Percentiles rank a stretch among this genome's conserved stretches.
Evolutionary conservation across 2,797 vertebrate species (phyloP).

Genomic region (Darevskia mixta): DNA sequence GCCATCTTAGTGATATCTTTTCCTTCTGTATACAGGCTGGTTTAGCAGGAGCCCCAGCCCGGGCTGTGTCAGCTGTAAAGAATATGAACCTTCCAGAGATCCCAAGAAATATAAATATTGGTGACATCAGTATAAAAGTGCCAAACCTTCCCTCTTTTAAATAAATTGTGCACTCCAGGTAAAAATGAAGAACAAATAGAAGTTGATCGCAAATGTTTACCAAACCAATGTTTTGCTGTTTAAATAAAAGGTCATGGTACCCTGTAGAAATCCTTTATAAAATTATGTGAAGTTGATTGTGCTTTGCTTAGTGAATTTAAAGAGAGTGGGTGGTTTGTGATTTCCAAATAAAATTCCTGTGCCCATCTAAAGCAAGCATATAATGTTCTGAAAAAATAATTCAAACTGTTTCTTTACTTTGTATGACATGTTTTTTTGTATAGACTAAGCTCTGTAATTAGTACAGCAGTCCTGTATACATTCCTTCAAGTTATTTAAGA

Average conservation of each 20-base stretch:
- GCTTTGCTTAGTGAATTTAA: conserved; percentile 80
- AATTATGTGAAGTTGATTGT: conserved; percentile 79
- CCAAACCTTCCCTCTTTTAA: conserved; percentile 99
- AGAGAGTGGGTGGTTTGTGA: conserved; percentile 76
- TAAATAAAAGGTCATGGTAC: conserved; percentile 88
- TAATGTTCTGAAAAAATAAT: conserved; percentile 82
- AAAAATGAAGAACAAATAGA: conserved; percentile 79
- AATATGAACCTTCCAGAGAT: conserved; percentile 99
- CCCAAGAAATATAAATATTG: conserved; percentile 99
- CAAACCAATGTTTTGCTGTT: conserved; percentile 84
- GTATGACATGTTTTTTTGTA: conserved; percentile 77
- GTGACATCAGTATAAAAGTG: conserved; percentile 99
- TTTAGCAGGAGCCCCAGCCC: conserved; percentile 97
- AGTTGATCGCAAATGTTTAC: conserved; percentile 91
- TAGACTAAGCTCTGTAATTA: conserved; percentile 65
- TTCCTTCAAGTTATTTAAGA: conserved; percentile 77
- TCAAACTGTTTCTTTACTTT: conserved; percentile 74
- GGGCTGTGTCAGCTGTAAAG: conserved; percentile 99
- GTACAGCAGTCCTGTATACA: conserved; percentile 67
- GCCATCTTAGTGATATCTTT: conserved; percentile 76
- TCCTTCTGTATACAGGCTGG: conserved; percentile 89
- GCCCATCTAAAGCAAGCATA: conserved; percentile 81
- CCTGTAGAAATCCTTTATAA: conserved; percentile 79
- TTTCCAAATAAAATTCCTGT: conserved; percentile 90
- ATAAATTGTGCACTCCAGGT: conserved; percentile 87